Percentiles rank a stretch among this genome's conserved stretches.
These are phyloP conservation scores for Drosophila ercepeae DNA, from an alignment of 1,140 invertebrate genomes.

Conservation along the genomic window DNA sequence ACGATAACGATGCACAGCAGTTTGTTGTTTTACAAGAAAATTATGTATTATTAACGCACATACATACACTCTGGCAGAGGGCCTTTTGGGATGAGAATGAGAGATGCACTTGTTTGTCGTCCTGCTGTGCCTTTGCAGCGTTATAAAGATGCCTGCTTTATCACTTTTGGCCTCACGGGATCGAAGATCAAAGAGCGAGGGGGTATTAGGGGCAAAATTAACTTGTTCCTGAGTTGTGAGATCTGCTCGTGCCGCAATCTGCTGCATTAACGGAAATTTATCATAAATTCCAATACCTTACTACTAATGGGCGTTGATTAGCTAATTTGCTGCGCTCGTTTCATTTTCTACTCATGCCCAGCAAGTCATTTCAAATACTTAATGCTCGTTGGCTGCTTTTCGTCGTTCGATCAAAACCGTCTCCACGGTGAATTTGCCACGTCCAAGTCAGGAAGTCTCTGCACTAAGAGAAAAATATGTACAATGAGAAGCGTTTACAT, in stretches of 20 bases:
- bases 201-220: constrained; percentile 52
- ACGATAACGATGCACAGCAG: constrained; percentile 80
- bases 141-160: constrained; percentile 77
- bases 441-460: constrained; percentile 3
- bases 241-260: constrained; percentile 58
- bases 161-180: constrained; percentile 37
- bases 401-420: constrained; percentile 69
- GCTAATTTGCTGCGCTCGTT: constrained; percentile 81
- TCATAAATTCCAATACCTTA: constrained; percentile 78
- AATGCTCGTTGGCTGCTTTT: constrained; percentile 48
- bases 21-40: constrained; percentile 79
- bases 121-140: constrained; percentile 59
- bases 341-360: constrained; percentile 65
- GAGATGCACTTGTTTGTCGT: constrained; percentile 63
- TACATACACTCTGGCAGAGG: constrained; percentile 5
- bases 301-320: constrained; percentile 81
- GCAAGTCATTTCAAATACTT: constrained; percentile 77
- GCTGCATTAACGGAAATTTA: constrained; percentile 72
- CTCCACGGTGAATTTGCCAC: constrained; percentile 60
- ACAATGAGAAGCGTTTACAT: no score
- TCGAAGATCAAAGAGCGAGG: not conserved
- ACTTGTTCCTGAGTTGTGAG: constrained; percentile 77
- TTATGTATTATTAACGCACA: constrained; percentile 75
- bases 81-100: constrained; percentile 20
- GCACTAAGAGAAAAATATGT: not conserved